Base-by-base conservation (phyloP, 1,140 invertebrate species). In the Carposina sasakii region DNA sequence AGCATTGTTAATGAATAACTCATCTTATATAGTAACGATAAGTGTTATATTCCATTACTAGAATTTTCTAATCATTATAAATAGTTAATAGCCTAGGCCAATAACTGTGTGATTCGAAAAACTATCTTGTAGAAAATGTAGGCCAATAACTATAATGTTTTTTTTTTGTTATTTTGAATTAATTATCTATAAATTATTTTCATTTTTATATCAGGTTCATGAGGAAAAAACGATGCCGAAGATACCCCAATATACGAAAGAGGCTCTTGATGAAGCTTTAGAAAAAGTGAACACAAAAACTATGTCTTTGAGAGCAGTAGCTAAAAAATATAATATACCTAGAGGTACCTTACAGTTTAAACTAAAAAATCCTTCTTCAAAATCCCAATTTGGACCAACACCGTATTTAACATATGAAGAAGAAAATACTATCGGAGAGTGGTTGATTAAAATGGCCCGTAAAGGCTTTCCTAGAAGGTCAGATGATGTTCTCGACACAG, bases 351-450 rank as follows among this genome's bases (percentile, higher is more conserved):
- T 31, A 44, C 37, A 42, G 21, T 28, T 51, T 44, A 51, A 51
- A 36, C 20, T 51, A 6, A 51, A 51, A 43, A 16, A 43, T 17
- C 40, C 30, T 8, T 26, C 44, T 33, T 45, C 42, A 31, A 42
- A 33, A 44, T 23, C 30, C 44, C 20, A 49, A 49, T 46, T 52
- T 40, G 50, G 50, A 16, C 50, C 50, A 31, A 40, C 22, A 45
- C 50, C 42, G 3, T 52, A 52, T 40, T 42, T 49, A 13, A 49
- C 47, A 19, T 8, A 12, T 4, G 40, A 43, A 44, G n/a, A 51
- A n/a, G 28, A 51, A 44, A 10, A 37, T 4, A 6, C 24, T 12
- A 28, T 28, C 24, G 12, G 12, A 12, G 24, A 34, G 10, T 44
- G 48, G 48, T 9, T 51, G 23, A n/a, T 22, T 19, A 34, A 44